These are phyloP conservation scores for Melospiza melodia DNA, from an alignment of 2,113 vertebrate genomes.

Conservation along the genomic window DNA sequence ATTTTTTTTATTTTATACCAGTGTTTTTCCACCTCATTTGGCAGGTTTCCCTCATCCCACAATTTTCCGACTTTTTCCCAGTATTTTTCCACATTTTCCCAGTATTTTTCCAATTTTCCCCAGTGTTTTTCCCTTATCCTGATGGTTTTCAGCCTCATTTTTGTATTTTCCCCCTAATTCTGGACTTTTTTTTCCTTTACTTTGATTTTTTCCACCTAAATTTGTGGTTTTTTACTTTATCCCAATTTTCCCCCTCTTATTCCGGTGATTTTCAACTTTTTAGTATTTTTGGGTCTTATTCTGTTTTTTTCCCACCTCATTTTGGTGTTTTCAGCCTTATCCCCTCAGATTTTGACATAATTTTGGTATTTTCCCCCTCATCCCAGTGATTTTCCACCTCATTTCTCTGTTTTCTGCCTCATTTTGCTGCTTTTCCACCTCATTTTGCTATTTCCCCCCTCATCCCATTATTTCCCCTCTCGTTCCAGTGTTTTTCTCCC, in stretches of 20 bases:
- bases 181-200: no score
- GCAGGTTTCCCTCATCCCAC: background rate
- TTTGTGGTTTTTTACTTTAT: no score
- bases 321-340: background rate
- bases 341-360: background rate
- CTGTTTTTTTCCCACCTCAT: no score
- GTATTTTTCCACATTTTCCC: no score
- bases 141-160: no score
- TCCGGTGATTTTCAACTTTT: no score
- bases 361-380: background rate
- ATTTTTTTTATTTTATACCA: background rate
- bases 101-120: no score
- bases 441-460: background rate
- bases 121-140: no score
- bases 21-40: background rate
- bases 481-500: background rate
- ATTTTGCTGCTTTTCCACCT: background rate
- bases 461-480: background rate
- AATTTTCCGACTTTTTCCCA: background rate
- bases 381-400: background rate
- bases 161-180: no score
- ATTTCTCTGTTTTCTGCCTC: background rate
- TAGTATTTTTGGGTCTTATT: no score
- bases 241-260: no score
- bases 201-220: no score